phyloP scores from a whole-genome alignment of 2,888 invertebrate species.

The Craniophora ligustri region DNA sequence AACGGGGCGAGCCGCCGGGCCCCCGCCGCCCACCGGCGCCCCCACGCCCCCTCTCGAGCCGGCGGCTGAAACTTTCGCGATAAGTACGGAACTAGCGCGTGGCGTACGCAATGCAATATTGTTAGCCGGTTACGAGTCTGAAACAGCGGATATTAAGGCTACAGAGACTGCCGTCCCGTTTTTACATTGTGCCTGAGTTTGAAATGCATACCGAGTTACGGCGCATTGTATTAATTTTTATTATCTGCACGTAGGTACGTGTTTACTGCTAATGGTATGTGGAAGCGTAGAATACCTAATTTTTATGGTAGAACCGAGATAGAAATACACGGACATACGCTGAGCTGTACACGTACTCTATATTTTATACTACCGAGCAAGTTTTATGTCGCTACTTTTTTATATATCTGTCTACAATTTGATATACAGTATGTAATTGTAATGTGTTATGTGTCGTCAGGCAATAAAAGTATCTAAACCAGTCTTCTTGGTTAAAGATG shows the following conservation, averaged over 20 bases:
- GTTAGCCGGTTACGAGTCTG: conserved; percentile 87
- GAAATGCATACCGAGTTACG: conserved; percentile 79
- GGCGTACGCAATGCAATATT: conserved; percentile 88
- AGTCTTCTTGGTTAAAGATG: too few species aligned
- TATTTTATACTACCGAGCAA: conserved; percentile 10
- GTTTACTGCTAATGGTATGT: conserved; percentile 52
- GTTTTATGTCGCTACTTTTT: neutral
- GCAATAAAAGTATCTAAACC: too few species aligned
- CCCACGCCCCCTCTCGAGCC: conserved; percentile 58
- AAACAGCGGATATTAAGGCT: conserved; percentile 88
- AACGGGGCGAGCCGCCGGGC: conserved; percentile 65
- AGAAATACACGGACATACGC: conserved; percentile 13
- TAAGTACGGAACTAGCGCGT: conserved; percentile 88
- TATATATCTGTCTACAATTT: neutral
- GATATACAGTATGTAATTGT: too few species aligned
- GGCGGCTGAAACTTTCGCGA: conserved; percentile 87
- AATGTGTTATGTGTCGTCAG: too few species aligned
- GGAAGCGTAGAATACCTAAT: conserved; percentile 29
- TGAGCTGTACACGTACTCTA: conserved; percentile 5
- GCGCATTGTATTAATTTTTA: conserved; percentile 79
- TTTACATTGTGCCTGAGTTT: conserved; percentile 82
- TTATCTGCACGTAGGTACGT: conserved; percentile 59
- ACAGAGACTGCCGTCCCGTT: conserved; percentile 78
- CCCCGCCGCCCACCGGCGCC: conserved; percentile 47
- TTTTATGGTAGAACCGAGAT: conserved; percentile 28